These are phyloP conservation scores for Lutjanus erythropterus DNA, from an alignment of 2,113 vertebrate species.

Conservation along the genomic window DNA sequence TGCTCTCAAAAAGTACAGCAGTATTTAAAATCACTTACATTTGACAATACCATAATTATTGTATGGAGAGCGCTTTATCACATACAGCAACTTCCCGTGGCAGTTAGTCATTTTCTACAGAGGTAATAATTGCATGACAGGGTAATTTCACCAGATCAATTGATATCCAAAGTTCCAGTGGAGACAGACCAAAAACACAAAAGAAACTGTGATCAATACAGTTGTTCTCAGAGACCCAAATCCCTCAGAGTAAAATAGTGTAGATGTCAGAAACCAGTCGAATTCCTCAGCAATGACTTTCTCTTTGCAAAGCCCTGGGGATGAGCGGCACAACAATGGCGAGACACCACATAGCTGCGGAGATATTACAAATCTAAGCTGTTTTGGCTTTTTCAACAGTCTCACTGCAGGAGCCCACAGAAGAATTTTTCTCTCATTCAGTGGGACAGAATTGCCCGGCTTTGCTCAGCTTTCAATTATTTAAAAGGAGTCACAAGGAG, in stretches of 20 bases:
- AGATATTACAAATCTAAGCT: constrained; percentile 70
- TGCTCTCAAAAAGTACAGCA: constrained; percentile 26
- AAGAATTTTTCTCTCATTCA: constrained; percentile 59
- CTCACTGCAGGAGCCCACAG: constrained; percentile 48
- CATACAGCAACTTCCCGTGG: constrained; percentile 5
- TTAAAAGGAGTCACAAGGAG: constrained; percentile 70
- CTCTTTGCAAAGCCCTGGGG: constrained; percentile 53
- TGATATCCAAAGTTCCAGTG: constrained; percentile 17
- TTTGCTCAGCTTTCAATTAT: constrained; percentile 78
- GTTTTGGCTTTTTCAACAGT: constrained; percentile 61
- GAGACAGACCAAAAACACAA: constrained; percentile 25
- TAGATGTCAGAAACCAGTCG: constrained; percentile 57
- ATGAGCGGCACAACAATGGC: constrained; percentile 63
- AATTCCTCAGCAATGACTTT: constrained; percentile 58
- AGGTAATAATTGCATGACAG: constrained; percentile 24
- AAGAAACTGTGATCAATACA: constrained; percentile 37
- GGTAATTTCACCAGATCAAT: constrained; percentile 21
- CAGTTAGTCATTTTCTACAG: constrained; percentile 43
- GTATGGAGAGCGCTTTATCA: constrained; percentile 20
- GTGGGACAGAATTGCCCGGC: constrained; percentile 57
- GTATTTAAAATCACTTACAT: constrained; percentile 42
- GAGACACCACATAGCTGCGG: constrained; percentile 33
- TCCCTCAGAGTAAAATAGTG: constrained; percentile 44
- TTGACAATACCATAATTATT: constrained; percentile 49
- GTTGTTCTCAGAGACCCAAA: constrained; percentile 43